Percentiles rank a stretch among this genome's conserved stretches.
Evolutionary conservation across 2,797 vertebrate species (phyloP).

Genomic region (Galaxias olidus): DNA sequence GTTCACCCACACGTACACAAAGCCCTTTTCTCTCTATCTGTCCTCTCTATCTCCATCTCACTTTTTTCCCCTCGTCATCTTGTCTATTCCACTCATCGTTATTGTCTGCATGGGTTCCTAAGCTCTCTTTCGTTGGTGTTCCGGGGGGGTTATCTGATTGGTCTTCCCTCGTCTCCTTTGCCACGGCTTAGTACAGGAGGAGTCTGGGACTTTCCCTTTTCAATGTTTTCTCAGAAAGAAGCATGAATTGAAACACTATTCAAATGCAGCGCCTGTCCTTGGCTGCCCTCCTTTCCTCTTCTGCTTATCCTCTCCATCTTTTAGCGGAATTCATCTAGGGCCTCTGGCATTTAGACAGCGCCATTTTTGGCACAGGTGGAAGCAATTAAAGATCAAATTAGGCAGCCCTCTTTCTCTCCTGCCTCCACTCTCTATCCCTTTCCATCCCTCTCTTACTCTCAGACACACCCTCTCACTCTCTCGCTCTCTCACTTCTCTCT

Average conservation of each 20-base stretch:
- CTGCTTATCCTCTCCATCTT: constrained; percentile 1
- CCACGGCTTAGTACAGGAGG: not conserved
- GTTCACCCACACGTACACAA: not conserved
- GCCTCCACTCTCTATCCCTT: not conserved
- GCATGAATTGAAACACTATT: too few species aligned
- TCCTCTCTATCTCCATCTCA: not conserved
- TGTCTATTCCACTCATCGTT: not conserved
- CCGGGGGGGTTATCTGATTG: not conserved
- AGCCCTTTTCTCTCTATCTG: not conserved
- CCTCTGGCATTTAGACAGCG: not conserved
- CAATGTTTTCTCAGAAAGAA: too few species aligned
- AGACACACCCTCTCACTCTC: constrained; percentile 23
- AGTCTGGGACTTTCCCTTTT: too few species aligned
- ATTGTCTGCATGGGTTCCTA: not conserved
- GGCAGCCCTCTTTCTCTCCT: not conserved
- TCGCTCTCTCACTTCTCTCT: constrained; percentile 38
- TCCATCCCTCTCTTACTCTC: not conserved
- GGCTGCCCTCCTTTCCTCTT: not conserved
- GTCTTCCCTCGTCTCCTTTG: not conserved
- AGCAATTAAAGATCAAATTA: constrained; percentile 10
- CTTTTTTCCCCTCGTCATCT: not conserved
- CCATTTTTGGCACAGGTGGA: constrained; percentile 2
- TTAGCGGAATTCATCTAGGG: not conserved
- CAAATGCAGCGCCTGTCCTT: too few species aligned
- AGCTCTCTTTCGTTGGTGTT: not conserved